Evolutionary conservation across 2,888 invertebrate species (phyloP).

Genomic region (Notocelia uddmanniana): DNA sequence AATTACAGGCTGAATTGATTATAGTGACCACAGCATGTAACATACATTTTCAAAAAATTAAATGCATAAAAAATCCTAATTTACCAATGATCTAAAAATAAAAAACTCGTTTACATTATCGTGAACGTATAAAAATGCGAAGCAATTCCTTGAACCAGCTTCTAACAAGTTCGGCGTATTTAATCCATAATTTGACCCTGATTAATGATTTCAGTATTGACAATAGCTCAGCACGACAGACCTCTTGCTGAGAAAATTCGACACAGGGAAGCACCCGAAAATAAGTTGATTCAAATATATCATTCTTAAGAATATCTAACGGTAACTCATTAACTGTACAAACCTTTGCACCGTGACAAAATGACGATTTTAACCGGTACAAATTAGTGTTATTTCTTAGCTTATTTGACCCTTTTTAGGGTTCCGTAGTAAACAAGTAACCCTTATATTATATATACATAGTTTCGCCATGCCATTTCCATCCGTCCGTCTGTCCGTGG

Average conservation of each 20-base stretch:
- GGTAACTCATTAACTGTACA: slow-evolving; percentile 48
- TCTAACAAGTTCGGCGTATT: slow-evolving; percentile 34
- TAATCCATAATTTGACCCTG: slow-evolving; percentile 71
- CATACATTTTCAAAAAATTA: too few species aligned
- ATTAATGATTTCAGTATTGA: slow-evolving; percentile 76
- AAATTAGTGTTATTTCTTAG: slow-evolving; percentile 1
- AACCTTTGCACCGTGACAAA: slow-evolving; percentile 12
- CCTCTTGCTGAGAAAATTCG: slow-evolving; percentile 76
- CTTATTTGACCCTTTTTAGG: not conserved
- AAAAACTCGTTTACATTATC: not conserved
- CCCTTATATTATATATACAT: too few species aligned
- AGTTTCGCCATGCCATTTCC: too few species aligned
- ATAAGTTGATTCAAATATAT: slow-evolving; percentile 59
- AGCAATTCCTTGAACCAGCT: slow-evolving; percentile 64
- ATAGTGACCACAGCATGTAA: too few species aligned
- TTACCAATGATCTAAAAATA: not conserved
- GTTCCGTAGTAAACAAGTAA: too few species aligned
- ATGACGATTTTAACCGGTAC: slow-evolving; percentile 23
- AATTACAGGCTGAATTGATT: too few species aligned
- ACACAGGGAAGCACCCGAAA: slow-evolving; percentile 60
- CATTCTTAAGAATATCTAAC: slow-evolving; percentile 56
- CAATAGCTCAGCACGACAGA: slow-evolving; percentile 75
- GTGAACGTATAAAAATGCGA: slow-evolving; percentile 51
- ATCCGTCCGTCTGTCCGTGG: too few species aligned
- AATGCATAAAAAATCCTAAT: too few species aligned